Evolutionary conservation across 2,888 invertebrate species (phyloP).

Genomic region (Cistogaster globosa): DNA sequence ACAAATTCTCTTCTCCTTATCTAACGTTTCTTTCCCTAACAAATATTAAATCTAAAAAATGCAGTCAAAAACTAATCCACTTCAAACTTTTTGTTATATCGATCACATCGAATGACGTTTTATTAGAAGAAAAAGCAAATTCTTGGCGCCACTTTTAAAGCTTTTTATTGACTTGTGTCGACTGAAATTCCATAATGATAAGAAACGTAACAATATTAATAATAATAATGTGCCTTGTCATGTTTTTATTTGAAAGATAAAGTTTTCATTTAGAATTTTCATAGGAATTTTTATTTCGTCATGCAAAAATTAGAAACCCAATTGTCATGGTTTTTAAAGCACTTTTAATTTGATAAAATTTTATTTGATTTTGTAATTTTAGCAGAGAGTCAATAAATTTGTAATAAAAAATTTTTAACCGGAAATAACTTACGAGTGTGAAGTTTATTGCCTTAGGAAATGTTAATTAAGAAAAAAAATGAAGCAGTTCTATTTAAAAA

Average conservation of each 20-base stretch:
- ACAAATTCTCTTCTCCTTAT: too few species aligned
- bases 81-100: neutral
- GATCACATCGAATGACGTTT: slow-evolving; percentile 6
- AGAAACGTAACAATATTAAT: slow-evolving; percentile 11
- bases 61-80: too few species aligned
- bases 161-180: slow-evolving; percentile 53
- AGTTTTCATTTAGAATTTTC: slow-evolving; percentile 19
- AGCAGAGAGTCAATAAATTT: slow-evolving; percentile 18
- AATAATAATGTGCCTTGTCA: too few species aligned
- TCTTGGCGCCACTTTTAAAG: slow-evolving; percentile 41
- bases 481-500: too few species aligned
- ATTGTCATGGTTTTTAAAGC: slow-evolving; percentile 5
- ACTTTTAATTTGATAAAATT: slow-evolving; percentile 26
- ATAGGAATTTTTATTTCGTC: slow-evolving; percentile 28
- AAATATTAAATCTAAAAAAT: too few species aligned
- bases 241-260: slow-evolving; percentile 24
- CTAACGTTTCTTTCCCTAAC: too few species aligned
- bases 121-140: neutral
- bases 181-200: slow-evolving; percentile 29
- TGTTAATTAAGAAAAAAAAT: too few species aligned
- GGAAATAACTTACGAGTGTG: slow-evolving; percentile 8
- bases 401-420: neutral
- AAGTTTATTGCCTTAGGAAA: too few species aligned
- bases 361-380: slow-evolving; percentile 22
- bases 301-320: slow-evolving; percentile 19